These are phyloP conservation scores for Parauchenoglanis ngamensis DNA, from an alignment of 2,797 vertebrate genomes.

Conservation along the genomic window DNA sequence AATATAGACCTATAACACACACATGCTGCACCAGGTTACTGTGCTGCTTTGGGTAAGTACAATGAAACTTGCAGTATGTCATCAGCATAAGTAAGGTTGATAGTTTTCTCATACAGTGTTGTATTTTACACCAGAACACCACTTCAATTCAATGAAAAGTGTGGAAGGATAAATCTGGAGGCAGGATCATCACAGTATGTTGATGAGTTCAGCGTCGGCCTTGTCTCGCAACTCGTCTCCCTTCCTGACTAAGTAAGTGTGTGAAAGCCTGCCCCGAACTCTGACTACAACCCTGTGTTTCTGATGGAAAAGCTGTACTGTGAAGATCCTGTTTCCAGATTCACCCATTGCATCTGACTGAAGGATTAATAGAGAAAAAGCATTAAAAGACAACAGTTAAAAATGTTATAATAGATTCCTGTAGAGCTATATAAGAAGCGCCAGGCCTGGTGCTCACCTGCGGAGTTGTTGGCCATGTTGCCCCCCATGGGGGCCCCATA, in stretches of 20 bases:
- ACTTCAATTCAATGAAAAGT: background rate
- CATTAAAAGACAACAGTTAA: background rate
- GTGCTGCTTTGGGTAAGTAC: background rate
- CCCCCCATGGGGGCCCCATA: slow-evolving; percentile 83
- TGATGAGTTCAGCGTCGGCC: background rate
- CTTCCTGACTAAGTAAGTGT: background rate
- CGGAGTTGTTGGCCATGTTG: slow-evolving; percentile 91
- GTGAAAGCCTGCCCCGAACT: background rate
- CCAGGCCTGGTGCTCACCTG: slow-evolving; percentile 74
- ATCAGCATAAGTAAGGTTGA: background rate
- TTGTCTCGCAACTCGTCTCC: background rate
- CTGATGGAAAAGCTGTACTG: background rate
- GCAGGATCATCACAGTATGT: background rate
- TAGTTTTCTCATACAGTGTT: background rate
- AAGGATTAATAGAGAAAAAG: background rate
- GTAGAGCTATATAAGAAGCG: too few relatives aligned
- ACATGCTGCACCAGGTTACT: background rate
- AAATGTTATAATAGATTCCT: background rate
- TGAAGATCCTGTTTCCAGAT: background rate
- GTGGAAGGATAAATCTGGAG: background rate
- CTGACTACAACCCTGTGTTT: background rate
- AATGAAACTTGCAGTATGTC: background rate
- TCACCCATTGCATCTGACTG: background rate
- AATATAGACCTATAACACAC: background rate
- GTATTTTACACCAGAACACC: background rate